A percentile compares a stretch with the other conserved stretches of the same genome.
Evolutionary conservation across 2,113 vertebrate genomes (phyloP).

Genomic region (Eublepharis macularius): DNA sequence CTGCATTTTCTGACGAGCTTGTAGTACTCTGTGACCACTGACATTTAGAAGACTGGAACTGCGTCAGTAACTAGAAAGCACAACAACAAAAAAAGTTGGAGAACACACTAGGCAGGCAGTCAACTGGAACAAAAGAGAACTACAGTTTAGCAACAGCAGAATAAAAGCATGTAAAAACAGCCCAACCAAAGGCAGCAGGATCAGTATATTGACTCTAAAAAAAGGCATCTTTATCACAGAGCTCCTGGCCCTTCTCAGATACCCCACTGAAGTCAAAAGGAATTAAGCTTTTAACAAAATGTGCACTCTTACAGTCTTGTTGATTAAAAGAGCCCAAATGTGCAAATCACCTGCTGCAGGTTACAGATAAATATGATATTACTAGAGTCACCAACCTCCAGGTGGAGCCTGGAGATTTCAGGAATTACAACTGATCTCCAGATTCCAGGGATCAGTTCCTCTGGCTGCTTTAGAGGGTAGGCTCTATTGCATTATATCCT

Average conservation of each 20-base stretch:
- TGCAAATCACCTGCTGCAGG: neutral
- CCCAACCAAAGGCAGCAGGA: neutral
- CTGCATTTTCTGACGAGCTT: slow-evolving; percentile 27
- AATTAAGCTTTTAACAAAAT: neutral
- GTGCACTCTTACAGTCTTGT: neutral
- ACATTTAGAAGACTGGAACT: slow-evolving; percentile 33
- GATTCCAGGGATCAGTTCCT: too few species aligned
- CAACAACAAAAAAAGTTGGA: slow-evolving; percentile 38
- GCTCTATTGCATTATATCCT: too few species aligned
- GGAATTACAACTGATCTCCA: too few species aligned
- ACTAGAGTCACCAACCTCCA: too few species aligned
- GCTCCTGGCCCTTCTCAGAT: neutral
- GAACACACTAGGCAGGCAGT: neutral
- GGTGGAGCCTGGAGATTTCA: too few species aligned
- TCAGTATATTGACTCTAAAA: slow-evolving; percentile 2
- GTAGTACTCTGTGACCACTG: neutral
- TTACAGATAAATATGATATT: too few species aligned
- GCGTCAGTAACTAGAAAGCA: slow-evolving; percentile 32
- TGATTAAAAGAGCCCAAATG: neutral
- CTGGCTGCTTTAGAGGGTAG: too few species aligned
- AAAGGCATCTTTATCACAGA: neutral
- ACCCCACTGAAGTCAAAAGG: neutral
- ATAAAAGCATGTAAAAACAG: slow-evolving; percentile 24
- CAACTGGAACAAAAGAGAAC: slow-evolving; percentile 18
- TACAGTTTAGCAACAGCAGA: slow-evolving; percentile 12